Percentiles rank a stretch among this genome's conserved stretches.
Conservation (phyloP, 2,797 vertebrate genomes). For the Sebastes miniatus region DNA sequence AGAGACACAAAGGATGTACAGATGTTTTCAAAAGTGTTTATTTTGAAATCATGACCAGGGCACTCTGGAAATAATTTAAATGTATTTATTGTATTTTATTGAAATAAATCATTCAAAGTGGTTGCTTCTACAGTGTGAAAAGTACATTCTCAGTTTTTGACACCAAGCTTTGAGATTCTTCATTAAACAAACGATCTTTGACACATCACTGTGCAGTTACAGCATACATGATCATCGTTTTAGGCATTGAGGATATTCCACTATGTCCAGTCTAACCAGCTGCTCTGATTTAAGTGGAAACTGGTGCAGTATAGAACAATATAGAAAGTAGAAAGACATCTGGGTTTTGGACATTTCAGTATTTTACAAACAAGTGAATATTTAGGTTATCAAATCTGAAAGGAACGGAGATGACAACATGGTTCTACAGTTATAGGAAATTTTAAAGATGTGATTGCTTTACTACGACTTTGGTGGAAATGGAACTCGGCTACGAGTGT, state of each 20-base stretch:
- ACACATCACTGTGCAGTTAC: constrained; percentile 49
- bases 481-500: constrained; percentile 10
- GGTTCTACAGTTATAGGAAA: constrained; percentile 38
- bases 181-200: constrained; percentile 12
- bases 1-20: constrained; percentile 88
- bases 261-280: constrained; percentile 31
- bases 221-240: constrained; percentile 55
- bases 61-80: constrained; percentile 77
- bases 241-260: constrained; percentile 33
- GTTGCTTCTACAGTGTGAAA: constrained; percentile 66
- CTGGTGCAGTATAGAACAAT: constrained; percentile 44
- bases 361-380: constrained; percentile 52
- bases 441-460: constrained; percentile 55
- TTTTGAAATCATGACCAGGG: constrained; percentile 83
- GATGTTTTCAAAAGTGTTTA: constrained; percentile 89
- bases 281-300: constrained; percentile 20
- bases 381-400: constrained; percentile 35
- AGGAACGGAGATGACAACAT: constrained; percentile 38
- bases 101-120: constrained; percentile 85
- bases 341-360: constrained; percentile 48
- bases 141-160: constrained; percentile 68
- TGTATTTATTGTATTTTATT: constrained; percentile 85
- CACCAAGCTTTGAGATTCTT: constrained; percentile 44
- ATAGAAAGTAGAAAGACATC: constrained; percentile 73
- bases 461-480: constrained; percentile 32